phyloP scores from a whole-genome alignment of 2,888 invertebrate species.

The Branchellion lobata region DNA sequence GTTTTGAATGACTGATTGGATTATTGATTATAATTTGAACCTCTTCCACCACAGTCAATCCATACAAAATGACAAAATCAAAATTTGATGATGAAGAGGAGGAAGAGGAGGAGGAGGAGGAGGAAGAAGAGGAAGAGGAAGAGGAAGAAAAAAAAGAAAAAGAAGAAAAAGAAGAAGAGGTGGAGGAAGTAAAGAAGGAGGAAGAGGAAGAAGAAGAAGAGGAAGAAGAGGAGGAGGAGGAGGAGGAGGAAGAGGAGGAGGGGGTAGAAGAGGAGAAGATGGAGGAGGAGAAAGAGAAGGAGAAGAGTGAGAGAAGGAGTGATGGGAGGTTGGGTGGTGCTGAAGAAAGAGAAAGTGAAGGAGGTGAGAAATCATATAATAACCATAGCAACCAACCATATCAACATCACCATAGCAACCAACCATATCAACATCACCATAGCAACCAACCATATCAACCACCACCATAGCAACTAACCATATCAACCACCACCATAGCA shows the following conservation, averaged over 20 bases:
- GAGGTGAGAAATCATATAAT: not conserved
- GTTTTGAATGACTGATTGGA: no score
- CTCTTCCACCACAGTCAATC: not conserved
- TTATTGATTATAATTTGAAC: no score
- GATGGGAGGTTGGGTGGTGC: slow-evolving; percentile 27
- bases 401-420: not conserved
- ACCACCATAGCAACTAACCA: no score
- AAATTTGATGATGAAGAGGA: slow-evolving; percentile 27
- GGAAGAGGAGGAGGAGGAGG: slow-evolving; percentile 31
- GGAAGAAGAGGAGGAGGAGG: slow-evolving; percentile 33
- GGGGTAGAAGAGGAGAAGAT: not conserved
- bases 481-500: not conserved
- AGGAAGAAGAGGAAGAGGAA: slow-evolving; percentile 46
- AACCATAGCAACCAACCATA: not conserved
- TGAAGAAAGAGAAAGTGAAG: not conserved
- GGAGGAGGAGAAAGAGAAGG: slow-evolving; percentile 46
- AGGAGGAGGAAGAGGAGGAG: not conserved
- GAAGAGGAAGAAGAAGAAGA: slow-evolving; percentile 32
- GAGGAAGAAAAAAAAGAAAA: no score
- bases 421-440: no score
- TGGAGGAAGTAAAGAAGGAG: not conserved
- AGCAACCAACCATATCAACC: no score
- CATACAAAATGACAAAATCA: not conserved
- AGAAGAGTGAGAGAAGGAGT: slow-evolving; percentile 59
- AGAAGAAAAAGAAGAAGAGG: no score